Conservation (phyloP, 2,797 vertebrate genomes). For the Peromyscus nudipes region DNA sequence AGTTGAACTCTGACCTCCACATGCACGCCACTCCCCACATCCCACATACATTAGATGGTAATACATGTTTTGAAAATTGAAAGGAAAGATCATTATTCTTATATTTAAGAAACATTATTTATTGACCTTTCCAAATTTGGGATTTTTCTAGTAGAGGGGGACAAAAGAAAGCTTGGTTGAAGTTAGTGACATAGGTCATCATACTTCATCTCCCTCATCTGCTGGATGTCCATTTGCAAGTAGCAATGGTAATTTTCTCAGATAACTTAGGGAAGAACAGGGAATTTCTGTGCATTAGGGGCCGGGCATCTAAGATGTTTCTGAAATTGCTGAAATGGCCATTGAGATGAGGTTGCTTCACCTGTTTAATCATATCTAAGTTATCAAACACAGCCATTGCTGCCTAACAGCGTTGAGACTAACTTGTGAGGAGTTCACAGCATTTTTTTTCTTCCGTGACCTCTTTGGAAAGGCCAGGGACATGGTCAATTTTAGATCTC, state of each 20-base stretch:
- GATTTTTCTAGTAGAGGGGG: not conserved
- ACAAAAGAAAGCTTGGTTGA: constrained; percentile 34
- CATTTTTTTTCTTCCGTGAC: not conserved
- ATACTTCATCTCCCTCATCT: not conserved
- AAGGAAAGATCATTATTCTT: not conserved
- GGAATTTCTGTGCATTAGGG: not conserved
- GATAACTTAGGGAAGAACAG: not conserved
- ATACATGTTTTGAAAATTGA: not conserved
- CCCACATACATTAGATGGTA: not conserved
- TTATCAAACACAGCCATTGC: not conserved
- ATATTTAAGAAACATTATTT: not conserved
- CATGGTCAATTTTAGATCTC: not conserved
- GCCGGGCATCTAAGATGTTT: not conserved
- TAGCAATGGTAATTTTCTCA: not conserved
- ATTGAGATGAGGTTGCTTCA: not conserved
- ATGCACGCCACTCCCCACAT: not conserved
- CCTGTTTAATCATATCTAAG: not conserved
- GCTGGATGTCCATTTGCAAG: not conserved
- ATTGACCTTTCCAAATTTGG: not conserved
- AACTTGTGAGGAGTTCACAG: not conserved
- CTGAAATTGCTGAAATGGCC: not conserved
- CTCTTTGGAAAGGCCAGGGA: not conserved
- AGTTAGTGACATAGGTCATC: not conserved
- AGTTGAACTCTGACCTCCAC: not conserved
- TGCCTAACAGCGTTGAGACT: not conserved